Evolutionary conservation across 2,888 invertebrate species (phyloP).

Genomic region (Nebria salina): DNA sequence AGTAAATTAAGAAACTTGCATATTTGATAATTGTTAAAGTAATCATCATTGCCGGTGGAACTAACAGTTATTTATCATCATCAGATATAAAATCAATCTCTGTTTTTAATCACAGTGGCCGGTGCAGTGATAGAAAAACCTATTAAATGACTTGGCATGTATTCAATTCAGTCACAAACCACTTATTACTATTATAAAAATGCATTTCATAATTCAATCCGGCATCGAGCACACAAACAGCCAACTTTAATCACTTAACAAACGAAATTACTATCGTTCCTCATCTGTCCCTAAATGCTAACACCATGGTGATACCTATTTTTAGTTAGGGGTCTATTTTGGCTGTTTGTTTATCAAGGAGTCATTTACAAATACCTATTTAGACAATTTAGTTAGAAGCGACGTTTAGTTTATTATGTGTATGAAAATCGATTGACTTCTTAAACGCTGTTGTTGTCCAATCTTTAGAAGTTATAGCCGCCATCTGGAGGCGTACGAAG

Average conservation of each 20-base stretch:
- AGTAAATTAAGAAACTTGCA: too few relatives aligned
- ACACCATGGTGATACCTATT: too few relatives aligned
- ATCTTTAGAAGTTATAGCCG: background rate
- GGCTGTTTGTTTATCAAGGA: too few relatives aligned
- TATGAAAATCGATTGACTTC: background rate
- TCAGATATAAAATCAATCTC: conserved; percentile 4
- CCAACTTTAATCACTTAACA: conserved; percentile 7
- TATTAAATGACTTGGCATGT: conserved; percentile 10
- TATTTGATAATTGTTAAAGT: too few relatives aligned
- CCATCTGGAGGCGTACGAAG: background rate
- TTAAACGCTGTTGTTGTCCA: background rate
- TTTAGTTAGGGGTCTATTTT: too few relatives aligned
- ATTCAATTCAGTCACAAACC: conserved; percentile 7
- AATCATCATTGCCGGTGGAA: too few relatives aligned
- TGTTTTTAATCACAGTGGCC: background rate
- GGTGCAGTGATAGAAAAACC: background rate
- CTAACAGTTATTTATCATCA: background rate
- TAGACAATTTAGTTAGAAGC: too few relatives aligned
- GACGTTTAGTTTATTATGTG: background rate
- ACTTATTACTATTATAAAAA: background rate
- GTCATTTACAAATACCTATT: too few relatives aligned
- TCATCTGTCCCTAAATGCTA: too few relatives aligned
- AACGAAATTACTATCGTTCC: background rate
- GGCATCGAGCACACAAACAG: background rate
- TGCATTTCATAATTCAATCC: conserved; percentile 12